Percentiles rank a stretch among this genome's conserved stretches.
These are phyloP conservation scores for Lerema accius DNA, from an alignment of 1,140 invertebrate genomes.

Conservation along the genomic window DNA sequence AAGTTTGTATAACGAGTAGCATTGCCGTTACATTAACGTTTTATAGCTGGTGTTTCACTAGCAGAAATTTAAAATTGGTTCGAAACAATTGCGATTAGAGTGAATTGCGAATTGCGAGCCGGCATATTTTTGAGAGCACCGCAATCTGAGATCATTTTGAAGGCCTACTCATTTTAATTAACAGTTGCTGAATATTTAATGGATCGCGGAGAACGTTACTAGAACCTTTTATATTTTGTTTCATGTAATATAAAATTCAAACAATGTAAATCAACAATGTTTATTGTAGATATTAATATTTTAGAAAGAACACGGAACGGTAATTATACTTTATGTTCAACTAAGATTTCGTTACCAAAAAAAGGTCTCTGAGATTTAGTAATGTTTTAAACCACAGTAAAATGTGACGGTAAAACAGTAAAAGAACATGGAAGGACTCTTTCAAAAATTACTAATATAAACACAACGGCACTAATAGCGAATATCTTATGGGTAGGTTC, in stretches of 20 bases:
- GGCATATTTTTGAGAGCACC: constrained; percentile 29
- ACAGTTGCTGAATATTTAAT: constrained; percentile 31
- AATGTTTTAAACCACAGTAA: no score
- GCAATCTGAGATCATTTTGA: constrained; percentile 12
- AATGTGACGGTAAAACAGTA: no score
- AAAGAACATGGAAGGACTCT: no score
- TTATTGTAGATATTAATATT: no score
- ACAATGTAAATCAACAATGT: no score
- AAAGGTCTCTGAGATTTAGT: no score
- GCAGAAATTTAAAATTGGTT: constrained; percentile 55
- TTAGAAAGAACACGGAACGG: no score
- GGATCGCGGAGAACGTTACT: background rate
- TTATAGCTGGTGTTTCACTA: constrained; percentile 56
- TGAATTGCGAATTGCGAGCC: constrained; percentile 40
- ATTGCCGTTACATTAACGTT: constrained; percentile 77
- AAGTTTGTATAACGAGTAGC: constrained; percentile 74
- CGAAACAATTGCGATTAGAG: constrained; percentile 52
- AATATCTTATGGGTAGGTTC: no score
- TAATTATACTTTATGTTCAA: no score
- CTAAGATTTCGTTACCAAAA: no score
- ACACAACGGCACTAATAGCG: no score
- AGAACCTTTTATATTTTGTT: background rate
- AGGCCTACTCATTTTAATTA: constrained; percentile 30
- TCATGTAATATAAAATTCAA: background rate
- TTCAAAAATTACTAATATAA: no score